Conservation (phyloP, 2,113 vertebrate genomes). For the Rhombomys opimus region DNA sequence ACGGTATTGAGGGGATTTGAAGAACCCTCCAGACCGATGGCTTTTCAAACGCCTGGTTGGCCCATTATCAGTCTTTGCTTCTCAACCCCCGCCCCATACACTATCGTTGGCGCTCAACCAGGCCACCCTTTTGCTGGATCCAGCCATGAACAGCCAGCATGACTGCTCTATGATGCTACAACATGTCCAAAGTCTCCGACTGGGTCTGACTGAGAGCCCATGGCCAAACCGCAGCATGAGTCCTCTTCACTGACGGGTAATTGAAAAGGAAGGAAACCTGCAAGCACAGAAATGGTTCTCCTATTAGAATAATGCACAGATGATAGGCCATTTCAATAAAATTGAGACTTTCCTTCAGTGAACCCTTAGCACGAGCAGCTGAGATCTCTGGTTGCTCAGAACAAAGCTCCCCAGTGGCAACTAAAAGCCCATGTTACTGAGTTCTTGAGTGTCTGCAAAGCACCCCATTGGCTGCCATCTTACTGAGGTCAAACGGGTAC, state of each 20-base stretch:
- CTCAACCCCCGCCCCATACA: too few relatives aligned
- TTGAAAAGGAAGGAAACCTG: background rate
- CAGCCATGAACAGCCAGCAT: too few relatives aligned
- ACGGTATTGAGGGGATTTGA: too few relatives aligned
- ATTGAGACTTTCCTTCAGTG: background rate
- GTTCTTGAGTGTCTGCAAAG: background rate
- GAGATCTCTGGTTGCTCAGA: background rate
- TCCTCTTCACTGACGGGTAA: background rate
- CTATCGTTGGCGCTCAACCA: too few relatives aligned
- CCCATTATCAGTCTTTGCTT: too few relatives aligned
- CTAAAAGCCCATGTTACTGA: background rate
- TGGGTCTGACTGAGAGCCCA: too few relatives aligned
- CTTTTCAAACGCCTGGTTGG: too few relatives aligned
- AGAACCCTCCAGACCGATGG: too few relatives aligned
- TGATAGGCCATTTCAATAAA: slow-evolving; percentile 25
- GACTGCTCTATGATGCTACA: too few relatives aligned
- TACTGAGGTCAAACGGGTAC: background rate
- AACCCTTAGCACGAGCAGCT: background rate
- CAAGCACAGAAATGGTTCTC: background rate
- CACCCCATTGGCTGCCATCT: background rate
- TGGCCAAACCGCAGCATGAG: too few relatives aligned
- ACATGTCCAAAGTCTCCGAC: too few relatives aligned
- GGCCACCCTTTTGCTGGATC: too few relatives aligned
- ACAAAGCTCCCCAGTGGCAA: background rate
- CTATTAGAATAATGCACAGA: slow-evolving; percentile 50